Conservation (phyloP, 2,888 invertebrate species). For the Chydorus sphaericus region DNA sequence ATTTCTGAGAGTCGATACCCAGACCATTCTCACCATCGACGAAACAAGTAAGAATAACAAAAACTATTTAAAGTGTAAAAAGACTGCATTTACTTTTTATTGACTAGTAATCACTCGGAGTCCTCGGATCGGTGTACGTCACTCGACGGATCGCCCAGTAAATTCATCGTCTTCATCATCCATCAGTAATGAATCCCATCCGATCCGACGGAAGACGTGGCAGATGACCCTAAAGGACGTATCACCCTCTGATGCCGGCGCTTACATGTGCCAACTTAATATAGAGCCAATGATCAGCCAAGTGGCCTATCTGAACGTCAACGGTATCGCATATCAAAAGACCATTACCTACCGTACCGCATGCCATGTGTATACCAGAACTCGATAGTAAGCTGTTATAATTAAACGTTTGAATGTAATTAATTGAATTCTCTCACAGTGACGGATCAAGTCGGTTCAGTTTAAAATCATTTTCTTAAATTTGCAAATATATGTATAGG, state of each 20-base stretch:
- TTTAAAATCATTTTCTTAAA: too few relatives aligned
- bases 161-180: not conserved
- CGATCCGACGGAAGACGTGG: not conserved
- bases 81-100: too few relatives aligned
- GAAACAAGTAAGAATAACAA: too few relatives aligned
- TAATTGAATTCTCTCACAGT: too few relatives aligned
- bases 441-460: too few relatives aligned
- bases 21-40: conserved; percentile 68
- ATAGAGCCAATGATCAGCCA: conserved; percentile 80
- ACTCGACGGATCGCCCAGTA: not conserved
- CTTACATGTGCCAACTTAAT: conserved; percentile 37
- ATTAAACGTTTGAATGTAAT: too few relatives aligned
- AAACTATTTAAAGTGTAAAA: too few relatives aligned
- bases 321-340: not conserved
- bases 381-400: too few relatives aligned
- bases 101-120: conserved; percentile 88
- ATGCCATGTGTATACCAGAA: too few relatives aligned
- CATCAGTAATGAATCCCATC: too few relatives aligned
- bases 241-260: conserved; percentile 1
- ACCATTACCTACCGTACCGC: too few relatives aligned
- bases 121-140: conserved; percentile 55
- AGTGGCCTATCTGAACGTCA: conserved; percentile 11
- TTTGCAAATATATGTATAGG: too few relatives aligned
- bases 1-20: conserved; percentile 84
- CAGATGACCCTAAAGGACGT: conserved; percentile 5